phyloP scores from a whole-genome alignment of 2,113 vertebrate species.

The Pelobates fuscus region DNA sequence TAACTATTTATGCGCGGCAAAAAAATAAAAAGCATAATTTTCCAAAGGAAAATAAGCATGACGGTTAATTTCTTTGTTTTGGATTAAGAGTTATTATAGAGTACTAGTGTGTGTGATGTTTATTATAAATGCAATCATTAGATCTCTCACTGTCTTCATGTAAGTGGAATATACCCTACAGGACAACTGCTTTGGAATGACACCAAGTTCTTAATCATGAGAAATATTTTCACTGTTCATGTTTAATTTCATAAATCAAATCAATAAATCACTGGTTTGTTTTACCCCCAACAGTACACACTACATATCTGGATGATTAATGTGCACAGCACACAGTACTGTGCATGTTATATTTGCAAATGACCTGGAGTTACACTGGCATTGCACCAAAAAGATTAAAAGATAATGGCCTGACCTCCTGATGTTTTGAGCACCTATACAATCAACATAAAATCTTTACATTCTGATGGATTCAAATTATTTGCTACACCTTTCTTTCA shows the following conservation, averaged over 20 bases:
- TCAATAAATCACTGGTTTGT: conserved; percentile 20
- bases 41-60: too few species aligned
- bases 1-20: too few species aligned
- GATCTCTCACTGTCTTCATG: too few species aligned
- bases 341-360: conserved; percentile 27
- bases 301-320: conserved; percentile 28
- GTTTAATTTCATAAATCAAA: conserved; percentile 38
- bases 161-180: conserved; percentile 23
- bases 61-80: too few species aligned
- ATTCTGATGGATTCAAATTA: too few species aligned
- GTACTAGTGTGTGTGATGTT: not conserved
- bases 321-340: conserved; percentile 18
- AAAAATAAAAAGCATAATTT: too few species aligned
- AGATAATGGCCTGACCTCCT: conserved; percentile 23
- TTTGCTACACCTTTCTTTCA: too few species aligned
- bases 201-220: conserved; percentile 29
- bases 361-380: conserved; percentile 14
- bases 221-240: conserved; percentile 16
- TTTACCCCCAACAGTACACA: conserved; percentile 19
- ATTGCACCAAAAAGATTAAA: conserved; percentile 8
- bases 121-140: too few species aligned
- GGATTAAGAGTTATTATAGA: not conserved
- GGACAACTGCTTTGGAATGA: conserved; percentile 23
- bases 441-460: too few species aligned
- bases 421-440: not conserved